A percentile compares a stretch with the other conserved stretches of the same genome.
phyloP scores from a whole-genome alignment of 2,113 vertebrate species.

The Oncorhynchus masou region DNA sequence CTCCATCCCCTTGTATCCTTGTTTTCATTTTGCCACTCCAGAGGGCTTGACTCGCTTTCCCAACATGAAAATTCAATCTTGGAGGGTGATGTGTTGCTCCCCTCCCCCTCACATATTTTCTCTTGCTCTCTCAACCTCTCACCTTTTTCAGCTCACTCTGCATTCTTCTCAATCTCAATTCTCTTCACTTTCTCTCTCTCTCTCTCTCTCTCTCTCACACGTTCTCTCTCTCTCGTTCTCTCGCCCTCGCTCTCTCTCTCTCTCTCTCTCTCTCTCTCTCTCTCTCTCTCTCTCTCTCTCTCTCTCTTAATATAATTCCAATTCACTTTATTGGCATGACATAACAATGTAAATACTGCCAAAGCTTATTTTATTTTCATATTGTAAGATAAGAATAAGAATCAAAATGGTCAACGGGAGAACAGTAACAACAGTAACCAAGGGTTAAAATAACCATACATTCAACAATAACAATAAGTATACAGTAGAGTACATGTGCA shows the following conservation, averaged over 20 bases:
- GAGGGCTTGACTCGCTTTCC: background rate
- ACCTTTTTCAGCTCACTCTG: background rate
- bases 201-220: background rate
- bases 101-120: background rate
- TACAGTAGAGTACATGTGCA: too few relatives aligned
- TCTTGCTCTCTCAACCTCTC: background rate
- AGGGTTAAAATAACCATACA: too few relatives aligned
- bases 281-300: background rate
- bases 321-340: too few relatives aligned
- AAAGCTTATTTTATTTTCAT: too few relatives aligned
- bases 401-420: too few relatives aligned
- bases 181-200: background rate
- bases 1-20: too few relatives aligned
- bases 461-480: too few relatives aligned
- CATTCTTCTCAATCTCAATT: background rate
- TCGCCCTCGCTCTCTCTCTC: background rate
- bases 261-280: background rate
- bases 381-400: too few relatives aligned
- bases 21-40: background rate
- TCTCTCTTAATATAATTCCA: too few relatives aligned
- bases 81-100: constrained; percentile 5
- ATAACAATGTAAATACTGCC: too few relatives aligned
- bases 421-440: too few relatives aligned
- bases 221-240: background rate
- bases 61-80: constrained; percentile 28